These are phyloP conservation scores for Trichechus manatus DNA, from an alignment of 2,113 vertebrate genomes.

Conservation along the genomic window DNA sequence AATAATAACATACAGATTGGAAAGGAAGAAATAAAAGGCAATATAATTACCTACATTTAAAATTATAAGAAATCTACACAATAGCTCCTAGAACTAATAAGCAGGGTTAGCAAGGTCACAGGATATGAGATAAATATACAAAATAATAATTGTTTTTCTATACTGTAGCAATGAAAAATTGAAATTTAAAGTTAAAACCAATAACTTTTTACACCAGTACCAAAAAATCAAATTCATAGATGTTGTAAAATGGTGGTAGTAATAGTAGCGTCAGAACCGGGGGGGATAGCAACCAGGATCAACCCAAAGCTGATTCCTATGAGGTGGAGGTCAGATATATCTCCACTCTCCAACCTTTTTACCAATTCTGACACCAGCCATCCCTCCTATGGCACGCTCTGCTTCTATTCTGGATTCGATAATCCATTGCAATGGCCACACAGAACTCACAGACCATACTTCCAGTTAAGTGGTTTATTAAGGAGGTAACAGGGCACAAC, in stretches of 20 bases:
- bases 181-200: slow-evolving; percentile 46
- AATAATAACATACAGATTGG: background rate
- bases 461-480: no score
- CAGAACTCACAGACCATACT: no score
- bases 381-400: no score
- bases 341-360: no score
- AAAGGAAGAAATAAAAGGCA: background rate
- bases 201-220: background rate
- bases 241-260: background rate
- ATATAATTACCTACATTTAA: background rate
- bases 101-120: background rate
- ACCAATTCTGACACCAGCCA: no score
- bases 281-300: no score
- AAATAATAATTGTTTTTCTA: background rate
- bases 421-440: no score
- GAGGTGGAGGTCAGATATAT: no score
- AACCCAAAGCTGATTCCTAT: no score
- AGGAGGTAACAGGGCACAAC: no score
- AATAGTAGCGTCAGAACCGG: no score
- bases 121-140: background rate
- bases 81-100: background rate
- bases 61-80: background rate
- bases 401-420: no score
- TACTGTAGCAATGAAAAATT: background rate
- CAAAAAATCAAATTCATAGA: background rate